phyloP scores from a whole-genome alignment of 2,797 vertebrate species.

The Enteromius trimaculatus region DNA sequence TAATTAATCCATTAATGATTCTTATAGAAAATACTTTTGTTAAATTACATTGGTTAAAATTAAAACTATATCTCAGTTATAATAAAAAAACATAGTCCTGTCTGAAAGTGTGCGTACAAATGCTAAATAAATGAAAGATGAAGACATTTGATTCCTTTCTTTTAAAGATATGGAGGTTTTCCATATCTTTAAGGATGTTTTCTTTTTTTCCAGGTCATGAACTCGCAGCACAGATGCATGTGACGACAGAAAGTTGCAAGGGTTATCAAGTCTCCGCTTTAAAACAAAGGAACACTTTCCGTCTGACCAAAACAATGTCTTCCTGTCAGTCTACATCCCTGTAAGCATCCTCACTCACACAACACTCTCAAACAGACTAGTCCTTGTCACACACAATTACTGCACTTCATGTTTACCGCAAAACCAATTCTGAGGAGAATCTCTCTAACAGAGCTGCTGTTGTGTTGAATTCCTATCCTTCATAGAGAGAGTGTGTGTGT shows the following conservation, averaged over 20 bases:
- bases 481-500: background rate
- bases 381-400: background rate
- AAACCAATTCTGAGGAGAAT: constrained; percentile 37
- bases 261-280: background rate
- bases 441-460: constrained; percentile 20
- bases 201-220: background rate
- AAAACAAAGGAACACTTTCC: constrained; percentile 38
- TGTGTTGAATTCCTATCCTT: background rate
- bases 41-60: background rate
- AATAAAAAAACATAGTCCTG: background rate
- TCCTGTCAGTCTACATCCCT: constrained; percentile 37
- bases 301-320: constrained; percentile 42
- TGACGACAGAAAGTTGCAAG: background rate
- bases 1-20: background rate
- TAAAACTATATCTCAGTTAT: background rate
- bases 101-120: background rate
- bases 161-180: background rate
- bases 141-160: background rate
- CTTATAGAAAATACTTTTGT: background rate
- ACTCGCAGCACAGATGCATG: background rate
- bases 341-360: constrained; percentile 31
- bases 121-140: background rate
- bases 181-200: too few relatives aligned
- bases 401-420: constrained; percentile 15
- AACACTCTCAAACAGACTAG: constrained; percentile 29